phyloP scores from a whole-genome alignment of 2,797 vertebrate species.

The Sebastes vulpes region DNA sequence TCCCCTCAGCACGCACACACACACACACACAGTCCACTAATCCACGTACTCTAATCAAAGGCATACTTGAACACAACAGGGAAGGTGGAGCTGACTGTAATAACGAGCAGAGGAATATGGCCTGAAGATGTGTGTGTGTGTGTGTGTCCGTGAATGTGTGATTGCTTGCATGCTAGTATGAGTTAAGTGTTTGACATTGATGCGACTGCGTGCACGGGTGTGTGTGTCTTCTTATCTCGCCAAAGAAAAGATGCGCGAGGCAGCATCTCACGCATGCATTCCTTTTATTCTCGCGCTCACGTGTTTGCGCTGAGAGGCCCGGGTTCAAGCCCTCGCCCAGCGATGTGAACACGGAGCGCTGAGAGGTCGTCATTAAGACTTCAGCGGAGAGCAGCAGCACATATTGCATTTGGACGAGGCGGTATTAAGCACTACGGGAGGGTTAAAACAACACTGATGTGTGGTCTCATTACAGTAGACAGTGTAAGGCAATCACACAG shows the following conservation, averaged over 20 bases:
- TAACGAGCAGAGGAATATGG: conserved; percentile 58
- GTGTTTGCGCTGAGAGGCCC: conserved; percentile 29
- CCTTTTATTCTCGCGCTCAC: conserved; percentile 29
- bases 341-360: conserved; percentile 18
- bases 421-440: background rate
- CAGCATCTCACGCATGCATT: conserved; percentile 18
- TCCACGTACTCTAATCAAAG: conserved; percentile 64
- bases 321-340: conserved; percentile 23
- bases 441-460: conserved; percentile 65
- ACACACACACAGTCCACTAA: conserved; percentile 9
- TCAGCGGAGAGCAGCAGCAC: conserved; percentile 1
- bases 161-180: conserved; percentile 6
- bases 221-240: background rate
- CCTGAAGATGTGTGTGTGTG: conserved; percentile 35
- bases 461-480: conserved; percentile 64
- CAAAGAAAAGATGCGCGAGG: background rate
- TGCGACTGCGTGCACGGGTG: conserved; percentile 8
- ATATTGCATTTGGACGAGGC: background rate
- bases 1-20: conserved; percentile 21
- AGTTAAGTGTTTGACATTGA: conserved; percentile 27
- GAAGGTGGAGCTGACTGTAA: conserved; percentile 40
- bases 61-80: conserved; percentile 52
- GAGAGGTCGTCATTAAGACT: conserved; percentile 54
- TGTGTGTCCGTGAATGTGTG: conserved; percentile 10
- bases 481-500: conserved; percentile 34